These are phyloP conservation scores for Phymatocera aterrima DNA, from an alignment of 2,888 invertebrate genomes.

Conservation along the genomic window DNA sequence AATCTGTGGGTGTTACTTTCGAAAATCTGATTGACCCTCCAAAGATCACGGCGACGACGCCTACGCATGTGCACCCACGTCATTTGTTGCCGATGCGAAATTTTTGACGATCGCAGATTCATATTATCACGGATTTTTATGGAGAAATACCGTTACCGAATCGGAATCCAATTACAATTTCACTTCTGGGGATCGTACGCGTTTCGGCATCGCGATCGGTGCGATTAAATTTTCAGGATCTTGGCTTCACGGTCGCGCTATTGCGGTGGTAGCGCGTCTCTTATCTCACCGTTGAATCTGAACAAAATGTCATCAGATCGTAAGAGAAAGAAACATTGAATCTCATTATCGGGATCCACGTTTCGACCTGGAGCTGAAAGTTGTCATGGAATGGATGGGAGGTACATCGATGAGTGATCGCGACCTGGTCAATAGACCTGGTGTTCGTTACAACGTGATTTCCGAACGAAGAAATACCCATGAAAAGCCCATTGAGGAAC, in stretches of 20 bases:
- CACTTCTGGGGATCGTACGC: not conserved
- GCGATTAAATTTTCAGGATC: not conserved
- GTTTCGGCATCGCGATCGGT: not conserved
- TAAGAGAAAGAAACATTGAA: not conserved
- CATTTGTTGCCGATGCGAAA: too few relatives aligned
- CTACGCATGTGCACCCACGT: too few relatives aligned
- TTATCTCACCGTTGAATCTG: not conserved
- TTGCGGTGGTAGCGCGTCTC: not conserved
- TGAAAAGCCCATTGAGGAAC: not conserved
- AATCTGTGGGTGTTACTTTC: too few relatives aligned
- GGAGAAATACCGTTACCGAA: too few relatives aligned
- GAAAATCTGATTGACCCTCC: too few relatives aligned
- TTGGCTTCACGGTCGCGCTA: not conserved
- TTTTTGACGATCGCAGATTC: too few relatives aligned
- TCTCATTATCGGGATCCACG: not conserved
- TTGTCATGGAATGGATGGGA: not conserved
- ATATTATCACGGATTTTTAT: too few relatives aligned
- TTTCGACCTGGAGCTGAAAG: constrained; percentile 8
- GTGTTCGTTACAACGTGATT: not conserved
- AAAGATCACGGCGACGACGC: too few relatives aligned
- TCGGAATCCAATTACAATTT: too few relatives aligned
- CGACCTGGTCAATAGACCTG: not conserved
- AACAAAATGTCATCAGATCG: not conserved
- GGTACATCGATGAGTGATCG: not conserved
- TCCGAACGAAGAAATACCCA: not conserved